A percentile compares a stretch with the other conserved stretches of the same genome.
phyloP scores from a whole-genome alignment of 2,888 invertebrate genomes.

The Rhorus exstirpatorius region DNA sequence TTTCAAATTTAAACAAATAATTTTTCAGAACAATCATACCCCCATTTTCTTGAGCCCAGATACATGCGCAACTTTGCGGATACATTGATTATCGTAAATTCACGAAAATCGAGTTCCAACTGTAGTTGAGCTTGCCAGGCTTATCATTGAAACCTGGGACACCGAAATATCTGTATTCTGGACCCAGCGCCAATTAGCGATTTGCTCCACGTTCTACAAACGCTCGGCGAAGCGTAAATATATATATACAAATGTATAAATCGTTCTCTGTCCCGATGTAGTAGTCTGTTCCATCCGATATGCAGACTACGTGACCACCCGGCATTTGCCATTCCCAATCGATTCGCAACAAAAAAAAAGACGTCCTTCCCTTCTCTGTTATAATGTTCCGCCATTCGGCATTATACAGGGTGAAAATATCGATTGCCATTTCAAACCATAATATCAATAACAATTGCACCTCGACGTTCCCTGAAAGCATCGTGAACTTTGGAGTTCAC shows the following conservation, averaged over 20 bases:
- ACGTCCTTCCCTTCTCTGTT: neutral
- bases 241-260: constrained; percentile 4
- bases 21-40: too few relatives aligned
- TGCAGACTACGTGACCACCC: constrained; percentile 7
- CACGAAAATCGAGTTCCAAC: constrained; percentile 4
- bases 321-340: constrained; percentile 16
- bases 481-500: neutral
- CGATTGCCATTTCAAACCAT: neutral
- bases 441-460: neutral
- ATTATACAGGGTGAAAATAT: neutral
- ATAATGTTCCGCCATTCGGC: neutral
- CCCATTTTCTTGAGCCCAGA: too few relatives aligned
- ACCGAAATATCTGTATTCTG: constrained; percentile 36
- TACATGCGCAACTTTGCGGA: neutral
- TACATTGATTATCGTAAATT: neutral
- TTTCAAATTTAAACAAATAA: too few relatives aligned
- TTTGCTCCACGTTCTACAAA: constrained; percentile 49
- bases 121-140: neutral
- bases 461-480: neutral
- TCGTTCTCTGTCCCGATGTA: constrained; percentile 2
- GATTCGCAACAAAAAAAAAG: constrained; percentile 2
- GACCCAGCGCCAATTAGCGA: constrained; percentile 41
- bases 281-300: neutral
- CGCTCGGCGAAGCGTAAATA: constrained; percentile 14
- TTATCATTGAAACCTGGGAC: neutral